phyloP scores from a whole-genome alignment of 2,797 vertebrate species.

The Ctenosaura bakeri region DNA sequence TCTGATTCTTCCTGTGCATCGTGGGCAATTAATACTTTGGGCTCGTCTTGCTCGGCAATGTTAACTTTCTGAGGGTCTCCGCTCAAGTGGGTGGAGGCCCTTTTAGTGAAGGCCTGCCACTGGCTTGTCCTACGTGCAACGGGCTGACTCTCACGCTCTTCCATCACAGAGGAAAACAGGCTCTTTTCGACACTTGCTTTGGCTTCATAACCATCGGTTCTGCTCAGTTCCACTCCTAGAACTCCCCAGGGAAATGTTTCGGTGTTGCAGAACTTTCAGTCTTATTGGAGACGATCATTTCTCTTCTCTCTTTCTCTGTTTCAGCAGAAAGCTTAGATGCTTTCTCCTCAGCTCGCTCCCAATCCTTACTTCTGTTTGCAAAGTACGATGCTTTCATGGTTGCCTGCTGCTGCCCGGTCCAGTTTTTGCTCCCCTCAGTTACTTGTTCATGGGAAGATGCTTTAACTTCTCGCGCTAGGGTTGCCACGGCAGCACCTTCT shows the following conservation, averaged over 20 bases:
- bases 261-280: constrained; percentile 4
- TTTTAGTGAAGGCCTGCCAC: background rate
- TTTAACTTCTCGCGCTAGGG: constrained; percentile 44
- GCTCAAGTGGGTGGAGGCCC: background rate
- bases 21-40: background rate
- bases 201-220: constrained; percentile 57
- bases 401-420: background rate
- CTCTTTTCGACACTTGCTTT: constrained; percentile 34
- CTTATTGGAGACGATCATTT: background rate
- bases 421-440: constrained; percentile 6
- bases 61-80: background rate
- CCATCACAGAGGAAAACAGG: background rate
- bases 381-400: constrained; percentile 31
- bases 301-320: constrained; percentile 16
- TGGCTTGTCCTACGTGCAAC: constrained; percentile 8
- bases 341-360: constrained; percentile 27
- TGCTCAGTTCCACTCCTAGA: background rate
- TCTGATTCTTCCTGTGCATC: constrained; percentile 22
- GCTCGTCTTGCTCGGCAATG: constrained; percentile 34
- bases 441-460: constrained; percentile 37
- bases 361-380: constrained; percentile 23
- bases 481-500: constrained; percentile 43
- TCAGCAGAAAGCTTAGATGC: constrained; percentile 14
- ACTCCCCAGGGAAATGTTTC: constrained; percentile 41
- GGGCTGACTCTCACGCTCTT: background rate